Evolutionary conservation across 1,140 invertebrate genomes (phyloP), one percentile per base, ranked within the genome.

Genomic region (Drosophila gunungcola): DNA sequence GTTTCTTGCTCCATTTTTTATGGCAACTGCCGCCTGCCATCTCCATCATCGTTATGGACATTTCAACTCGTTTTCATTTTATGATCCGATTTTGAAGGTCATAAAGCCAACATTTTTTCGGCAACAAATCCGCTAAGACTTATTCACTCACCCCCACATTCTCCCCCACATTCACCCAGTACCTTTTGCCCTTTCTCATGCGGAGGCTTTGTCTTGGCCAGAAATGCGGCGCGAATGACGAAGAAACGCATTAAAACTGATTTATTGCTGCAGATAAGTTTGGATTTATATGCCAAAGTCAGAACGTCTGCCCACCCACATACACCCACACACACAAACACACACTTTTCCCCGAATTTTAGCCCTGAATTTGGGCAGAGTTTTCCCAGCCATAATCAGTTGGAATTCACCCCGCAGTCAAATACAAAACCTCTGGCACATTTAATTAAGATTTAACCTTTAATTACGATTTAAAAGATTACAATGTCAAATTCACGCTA

Each of bases 401-500:
- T 68, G 64, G 43, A n/a, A 55, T 48, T 69, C 42, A 1, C n/a
- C 60, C 70, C 39, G 46, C 57, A 73, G 49, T 10, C 39, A 51
- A 51, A 69, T 64, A 13, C 34, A 43, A 69, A 34, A 42, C 45
- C 63, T 41, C 36, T 46, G 11, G 63, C 65, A 55, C 80, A 80
- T 88, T 83, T 88, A 88, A 88, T 88, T 89, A 88, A 73, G 79
- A 83, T 78, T 80, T 80, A 83, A 89, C 79, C 80, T 89, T 88
- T 89, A 83, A 89, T 80, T 89, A 88, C 84, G 83, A 83, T 88
- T 88, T 79, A 88, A 83, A 82, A 79, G 83, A 86, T 88, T 86
- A 88, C 51, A 61, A 57, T 79, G 76, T 83, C 79, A 77, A 79
- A 78, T 72, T 76, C 73, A 73, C 49, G 65, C 67, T 56, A 64